Base-by-base conservation (phyloP, 2,888 invertebrate genomes). In the Sphecodes monilicornis region DNA sequence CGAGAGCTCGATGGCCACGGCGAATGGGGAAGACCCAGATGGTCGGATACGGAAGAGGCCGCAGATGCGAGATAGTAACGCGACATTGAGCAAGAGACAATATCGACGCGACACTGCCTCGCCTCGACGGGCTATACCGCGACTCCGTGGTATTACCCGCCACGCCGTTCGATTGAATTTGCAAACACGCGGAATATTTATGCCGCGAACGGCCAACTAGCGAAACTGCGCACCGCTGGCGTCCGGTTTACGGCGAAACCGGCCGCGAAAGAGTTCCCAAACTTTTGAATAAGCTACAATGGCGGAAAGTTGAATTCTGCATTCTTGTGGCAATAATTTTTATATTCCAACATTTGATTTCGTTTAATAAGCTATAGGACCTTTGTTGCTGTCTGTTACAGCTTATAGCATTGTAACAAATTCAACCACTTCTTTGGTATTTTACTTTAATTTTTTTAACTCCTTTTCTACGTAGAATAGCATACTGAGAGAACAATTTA, bases 101-200 rank as follows among this genome's bases (percentile, higher is more conserved):
- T 91, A 91, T 90, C 86, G 85, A 39, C 36, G 26, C 46, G 54
- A n/a, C 50, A 50, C 22, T 2, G 8, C 46, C 22, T 50, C 46
- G 22, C 50, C 41, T 1, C 50, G 50, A 41, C 81, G 83, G 39
- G 11, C 32, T 72, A 71, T 54, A 78, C 76, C 73, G 85, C 88
- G 83, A 86, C 90, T 82, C 81, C 82, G 54, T 80, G 85, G 91
- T 91, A 93, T 92, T 92, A 91, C 91, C 85, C 91, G 90, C 88
- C 88, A 85, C 91, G 90, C 88, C 88, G 85, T 82, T 75, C 89
- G 91, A 93, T 92, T 93, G 91, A 93, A 93, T 93, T 93, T 90
- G 88, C 90, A 92, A 93, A 91, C 90, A 90, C 90, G 90, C 89
- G 84, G 87, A 88, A 87, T 73, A 76, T 86, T 84, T 78, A 87